Base-by-base conservation (phyloP, 2,888 invertebrate species). In the Epistrophe eligans region DNA sequence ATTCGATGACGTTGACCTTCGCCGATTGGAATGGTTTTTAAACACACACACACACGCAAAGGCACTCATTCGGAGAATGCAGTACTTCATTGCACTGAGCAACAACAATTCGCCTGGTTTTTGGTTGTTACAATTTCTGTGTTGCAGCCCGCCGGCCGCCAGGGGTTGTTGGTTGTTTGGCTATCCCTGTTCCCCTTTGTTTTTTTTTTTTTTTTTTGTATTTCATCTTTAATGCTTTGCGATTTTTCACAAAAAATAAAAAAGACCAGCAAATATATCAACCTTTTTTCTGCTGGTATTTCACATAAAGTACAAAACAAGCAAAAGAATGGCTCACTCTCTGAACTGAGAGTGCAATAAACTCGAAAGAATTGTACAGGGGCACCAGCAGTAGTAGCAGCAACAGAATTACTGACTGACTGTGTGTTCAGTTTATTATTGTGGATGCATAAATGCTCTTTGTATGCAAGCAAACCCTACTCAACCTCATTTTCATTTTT, bases 1-100 rank as follows among this genome's bases (percentile, higher is more conserved):
- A 79, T 88, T 88, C 84, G 88, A 88, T 88, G 88, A 84, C 88
- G 88, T 88, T 88, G 88, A 88, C 88, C 88, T 88, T 88, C 88
- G 88, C 79, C 82, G 79, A 80, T 84, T 84, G 84, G 77, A 83
- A 84, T 84, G 79, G 88, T 80, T 84, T 74, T 83, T 83, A 66
- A 43, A 28, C 17, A 48, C 8, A 45, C 45, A 43, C 58, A 35
- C 55, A 38, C 38, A 45, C 74, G 19, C 43, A 45, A 52, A 11
- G 5, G 11, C 24, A 62, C 1, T 9, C 50, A 52, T 43, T 32
- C 45, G 57, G 67, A 74, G 83, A 73, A 67, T 73, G 55, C 81
- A 74, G 50, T 38, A 52, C 40, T n/a, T 32, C 79, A n/a, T 19
- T 67, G 67, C 67, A 67, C 8, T 17, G 8, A 35, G 32, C 48